Base-by-base conservation (phyloP, 2,113 vertebrate genomes). In the Martes martes region DNA sequence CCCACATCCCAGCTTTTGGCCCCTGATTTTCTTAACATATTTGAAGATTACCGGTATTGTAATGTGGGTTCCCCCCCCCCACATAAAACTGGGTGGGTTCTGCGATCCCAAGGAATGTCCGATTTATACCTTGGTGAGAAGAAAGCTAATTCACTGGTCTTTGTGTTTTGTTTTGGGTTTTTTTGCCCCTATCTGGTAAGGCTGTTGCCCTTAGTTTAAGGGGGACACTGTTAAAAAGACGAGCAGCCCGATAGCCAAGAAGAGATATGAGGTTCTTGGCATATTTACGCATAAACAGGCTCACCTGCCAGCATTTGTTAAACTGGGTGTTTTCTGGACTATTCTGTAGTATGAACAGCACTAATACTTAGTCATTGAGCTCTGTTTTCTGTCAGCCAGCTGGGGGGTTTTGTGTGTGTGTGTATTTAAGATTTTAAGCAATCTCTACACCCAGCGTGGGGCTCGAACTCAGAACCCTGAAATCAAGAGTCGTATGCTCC, bases 1-100 rank as follows among this genome's bases (percentile, higher is more conserved):
- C 7, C 80, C 33, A 3, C 1, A 0, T 23, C 39, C 8, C 26
- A 6, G 31, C 19, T 57, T 1, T 50, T 0, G 15, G 23, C 18
- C n/a, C 19, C 16, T 80, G 28, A 9, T 21, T 6, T 4, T 10
- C 18, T 63, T 69, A 50, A n/a, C 2, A 1, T 23, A 45, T 23
- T 61, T 26, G n/a, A 63, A 84, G 71, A 11, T 28, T 18, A 6
- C 0, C 4, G 36, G 52, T 47, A 1, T 82, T 8, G 61, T 9
- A 6, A 15, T 26, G 9, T 4, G 4, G 31, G 24, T 36, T 36
- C 36, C 36, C 36, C 36, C 36, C 36, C 36, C 39, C 3, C 42
- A 45, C 31, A 14, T 52, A 23, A 57, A 94, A n/a, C 31, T 4
- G 1, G 19, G 8, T 31, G 24, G 39, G 28, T 31, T 26, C 33